Conservation (phyloP, 2,113 vertebrate species). For the Misgurnus mizolepis region DNA sequence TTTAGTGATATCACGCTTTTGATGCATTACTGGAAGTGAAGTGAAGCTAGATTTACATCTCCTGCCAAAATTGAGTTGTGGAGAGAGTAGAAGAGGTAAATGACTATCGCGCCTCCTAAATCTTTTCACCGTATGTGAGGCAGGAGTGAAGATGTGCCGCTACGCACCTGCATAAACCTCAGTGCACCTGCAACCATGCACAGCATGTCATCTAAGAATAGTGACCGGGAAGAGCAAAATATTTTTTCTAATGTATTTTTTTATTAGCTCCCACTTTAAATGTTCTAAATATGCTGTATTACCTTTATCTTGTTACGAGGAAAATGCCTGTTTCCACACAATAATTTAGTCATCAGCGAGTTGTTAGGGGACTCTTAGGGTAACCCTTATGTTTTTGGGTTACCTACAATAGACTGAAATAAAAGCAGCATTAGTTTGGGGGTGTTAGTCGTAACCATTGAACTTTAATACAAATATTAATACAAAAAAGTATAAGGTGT, state of each 20-base stretch:
- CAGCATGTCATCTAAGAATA: neutral
- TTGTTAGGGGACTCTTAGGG: too few relatives aligned
- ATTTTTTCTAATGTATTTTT: too few relatives aligned
- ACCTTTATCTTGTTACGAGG: too few relatives aligned
- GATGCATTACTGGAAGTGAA: conserved; percentile 35
- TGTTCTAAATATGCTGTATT: too few relatives aligned
- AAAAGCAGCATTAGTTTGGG: conserved; percentile 22
- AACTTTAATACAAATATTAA: too few relatives aligned
- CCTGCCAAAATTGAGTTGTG: conserved; percentile 16
- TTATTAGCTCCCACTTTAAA: too few relatives aligned
- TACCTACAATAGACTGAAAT: neutral
- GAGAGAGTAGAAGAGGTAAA: conserved; percentile 1
- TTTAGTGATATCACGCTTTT: conserved; percentile 10
- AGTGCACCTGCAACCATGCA: neutral
- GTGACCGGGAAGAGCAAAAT: neutral
- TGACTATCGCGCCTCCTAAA: conserved; percentile 1
- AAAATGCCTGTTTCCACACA: too few relatives aligned
- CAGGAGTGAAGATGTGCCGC: conserved; percentile 1
- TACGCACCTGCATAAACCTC: conserved; percentile 12
- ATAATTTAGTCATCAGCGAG: too few relatives aligned
- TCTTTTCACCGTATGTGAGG: conserved; percentile 10
- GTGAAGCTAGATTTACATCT: conserved; percentile 47
- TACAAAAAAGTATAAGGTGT: too few relatives aligned
- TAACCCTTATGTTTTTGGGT: conserved; percentile 4
- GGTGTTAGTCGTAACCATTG: neutral